Evolutionary conservation across 2,797 vertebrate species (phyloP), one percentile per base, ranked within the genome.

Genomic region (Hozukius guyotensis): DNA sequence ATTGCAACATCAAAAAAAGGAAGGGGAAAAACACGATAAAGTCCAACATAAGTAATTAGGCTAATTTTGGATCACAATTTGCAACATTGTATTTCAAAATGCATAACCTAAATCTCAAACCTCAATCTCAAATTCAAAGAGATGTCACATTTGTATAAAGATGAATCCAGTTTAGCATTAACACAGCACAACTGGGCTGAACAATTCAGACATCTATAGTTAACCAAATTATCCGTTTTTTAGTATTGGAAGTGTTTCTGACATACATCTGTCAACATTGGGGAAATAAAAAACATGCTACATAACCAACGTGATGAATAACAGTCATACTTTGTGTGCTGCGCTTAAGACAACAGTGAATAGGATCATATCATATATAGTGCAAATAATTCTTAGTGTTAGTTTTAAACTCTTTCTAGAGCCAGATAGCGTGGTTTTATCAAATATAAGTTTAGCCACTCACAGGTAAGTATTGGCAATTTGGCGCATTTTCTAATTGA

Each of bases 281-380:
- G 5, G 1, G 10, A 70, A 87, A 53, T 74, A 53, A 84, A 86
- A 83, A 73, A 72, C 70, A 82, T 85, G 83, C 85, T 89, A 90
- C 74, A 66, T 86, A 80, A 89, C 57, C 49, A 77, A 87, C 72
- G 69, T 32, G 27, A 84, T 78, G 72, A 77, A 46, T 90, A 93
- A 91, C 92, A 92, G 89, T 92, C 91, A 86, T 78, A 79, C 84
- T 64, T 22, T 32, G 68, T 84, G 88, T 85, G 71, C 65, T 87
- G 84, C 57, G 25, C 62, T 90, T 93, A 91, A 92, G 89, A 92
- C 92, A 92, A 89, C 70, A 85, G 91, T 89, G 87, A 89, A 81
- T 52, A 70, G 55, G 71, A 75, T 77, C 75, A 75, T 53, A 42
- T 76, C 60, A n/a, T 14, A n/a, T 14, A 67, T 12, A 67, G 77